Evolutionary conservation across 2,797 vertebrate genomes (phyloP), one percentile per base, ranked within the genome.

Genomic region (Lates japonicus): DNA sequence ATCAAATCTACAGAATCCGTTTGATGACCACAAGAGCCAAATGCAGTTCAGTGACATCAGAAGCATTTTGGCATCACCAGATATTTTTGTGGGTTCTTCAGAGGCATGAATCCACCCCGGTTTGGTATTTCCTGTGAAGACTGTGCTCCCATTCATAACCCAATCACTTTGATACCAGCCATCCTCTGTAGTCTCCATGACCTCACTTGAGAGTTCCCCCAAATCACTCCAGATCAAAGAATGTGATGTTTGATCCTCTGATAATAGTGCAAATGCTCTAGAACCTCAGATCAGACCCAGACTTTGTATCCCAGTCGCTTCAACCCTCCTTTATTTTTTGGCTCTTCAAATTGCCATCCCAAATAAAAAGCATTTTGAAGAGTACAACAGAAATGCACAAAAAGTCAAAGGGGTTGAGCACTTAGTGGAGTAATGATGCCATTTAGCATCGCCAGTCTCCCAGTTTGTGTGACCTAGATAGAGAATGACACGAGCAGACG

Each of bases 111-210:
- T 68, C 79, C 54, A 20, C n/a, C 33, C 49, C 7, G 2, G 60
- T 78, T 71, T 91, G 94, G 90, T 51, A 95, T 95, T 95, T 95
- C 93, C 93, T 94, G 90, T 78, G 48, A 82, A 93, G 89, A 95
- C 92, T 94, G 87, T 89, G 74, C 70, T 58, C 25, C 88, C 89
- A 94, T 96, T 96, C 95, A 96, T 94, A 81, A 72, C 61, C 37
- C 78, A 64, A 88, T 93, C 81, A 87, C 93, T 95, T 95, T 94
- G 93, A 94, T 93, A 93, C 66, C 80, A 86, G 69, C 61, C 85
- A 68, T 76, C 73, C 88, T 90, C 87, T 90, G 77, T 76, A 76
- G 89, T 70, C 83, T 64, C 39, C 16, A 83, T 92, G 93, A 94
- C 89, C 89, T 91, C 93, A 94, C 84, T 90, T 67, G 74, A 91